Conservation (phyloP, 2,113 vertebrate genomes). For the Syrmaticus mikado region DNA sequence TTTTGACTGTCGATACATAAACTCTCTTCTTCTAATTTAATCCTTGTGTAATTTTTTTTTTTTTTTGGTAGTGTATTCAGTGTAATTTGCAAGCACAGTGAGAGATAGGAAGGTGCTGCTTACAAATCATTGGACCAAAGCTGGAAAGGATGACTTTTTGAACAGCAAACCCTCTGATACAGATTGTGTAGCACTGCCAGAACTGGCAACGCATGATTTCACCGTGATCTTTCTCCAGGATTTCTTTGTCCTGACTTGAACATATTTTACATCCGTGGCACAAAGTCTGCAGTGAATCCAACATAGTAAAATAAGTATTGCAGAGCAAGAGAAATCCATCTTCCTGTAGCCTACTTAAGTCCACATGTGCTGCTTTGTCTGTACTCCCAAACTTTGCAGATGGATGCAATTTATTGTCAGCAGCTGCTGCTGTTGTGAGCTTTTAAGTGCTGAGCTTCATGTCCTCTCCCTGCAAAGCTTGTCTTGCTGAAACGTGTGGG, state of each 20-base stretch:
- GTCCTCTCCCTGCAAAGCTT: neutral
- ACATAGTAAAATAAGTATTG: neutral
- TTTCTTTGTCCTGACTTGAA: neutral
- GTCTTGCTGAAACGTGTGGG: neutral
- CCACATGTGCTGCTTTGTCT: constrained; percentile 36
- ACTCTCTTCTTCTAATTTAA: neutral
- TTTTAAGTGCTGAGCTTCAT: neutral
- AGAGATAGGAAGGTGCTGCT: neutral
- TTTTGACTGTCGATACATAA: neutral
- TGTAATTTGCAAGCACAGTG: neutral
- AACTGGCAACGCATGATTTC: neutral
- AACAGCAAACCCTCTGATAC: neutral
- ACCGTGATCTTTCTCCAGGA: neutral
- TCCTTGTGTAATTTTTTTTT: neutral
- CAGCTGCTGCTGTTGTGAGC: constrained; percentile 24
- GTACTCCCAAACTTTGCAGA: constrained; percentile 17
- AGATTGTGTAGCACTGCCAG: neutral
- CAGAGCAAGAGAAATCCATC: constrained; percentile 23
- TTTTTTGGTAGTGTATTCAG: neutral
- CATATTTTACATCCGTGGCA: neutral
- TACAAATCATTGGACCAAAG: neutral
- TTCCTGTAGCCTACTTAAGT: constrained; percentile 51
- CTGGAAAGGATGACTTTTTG: neutral
- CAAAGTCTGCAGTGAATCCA: neutral
- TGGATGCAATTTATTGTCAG: constrained; percentile 32